Evolutionary conservation across 2,888 invertebrate genomes (phyloP).

Genomic region (Physocephala rufipes): DNA sequence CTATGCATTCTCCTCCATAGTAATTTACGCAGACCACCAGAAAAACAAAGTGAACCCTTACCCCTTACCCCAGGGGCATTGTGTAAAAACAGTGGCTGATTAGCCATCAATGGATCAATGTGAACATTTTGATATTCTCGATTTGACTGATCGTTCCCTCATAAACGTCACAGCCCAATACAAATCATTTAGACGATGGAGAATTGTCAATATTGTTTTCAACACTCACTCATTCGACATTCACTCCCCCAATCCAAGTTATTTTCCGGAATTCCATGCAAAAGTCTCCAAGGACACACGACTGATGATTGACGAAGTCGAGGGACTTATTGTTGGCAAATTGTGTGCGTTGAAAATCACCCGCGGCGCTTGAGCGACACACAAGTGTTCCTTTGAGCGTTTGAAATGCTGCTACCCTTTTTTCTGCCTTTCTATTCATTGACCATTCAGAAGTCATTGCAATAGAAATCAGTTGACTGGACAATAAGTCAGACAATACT

Average conservation of each 20-base stretch:
- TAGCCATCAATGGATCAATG: not conserved
- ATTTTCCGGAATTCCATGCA: slow-evolving; percentile 5
- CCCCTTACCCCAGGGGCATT: not conserved
- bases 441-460: slow-evolving; percentile 28
- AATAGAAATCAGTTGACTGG: slow-evolving; percentile 1
- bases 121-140: not conserved
- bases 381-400: not conserved
- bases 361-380: slow-evolving; percentile 16
- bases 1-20: too few species aligned
- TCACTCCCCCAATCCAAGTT: not conserved
- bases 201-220: not conserved
- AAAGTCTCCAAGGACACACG: slow-evolving; percentile 17
- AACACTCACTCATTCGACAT: slow-evolving; percentile 1
- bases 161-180: not conserved
- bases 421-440: not conserved
- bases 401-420: slow-evolving; percentile 13
- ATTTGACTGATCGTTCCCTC: slow-evolving; percentile 4
- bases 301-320: not conserved
- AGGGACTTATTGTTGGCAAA: not conserved
- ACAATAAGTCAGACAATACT: slow-evolving; percentile 1
- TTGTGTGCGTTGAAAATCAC: slow-evolving; percentile 2
- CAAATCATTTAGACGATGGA: not conserved
- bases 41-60: too few species aligned
- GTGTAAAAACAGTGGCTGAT: slow-evolving; percentile 11
- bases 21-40: too few species aligned